phyloP scores from a whole-genome alignment of 92 coral and sea anemone genomes.

The Metridium senile region DNA sequence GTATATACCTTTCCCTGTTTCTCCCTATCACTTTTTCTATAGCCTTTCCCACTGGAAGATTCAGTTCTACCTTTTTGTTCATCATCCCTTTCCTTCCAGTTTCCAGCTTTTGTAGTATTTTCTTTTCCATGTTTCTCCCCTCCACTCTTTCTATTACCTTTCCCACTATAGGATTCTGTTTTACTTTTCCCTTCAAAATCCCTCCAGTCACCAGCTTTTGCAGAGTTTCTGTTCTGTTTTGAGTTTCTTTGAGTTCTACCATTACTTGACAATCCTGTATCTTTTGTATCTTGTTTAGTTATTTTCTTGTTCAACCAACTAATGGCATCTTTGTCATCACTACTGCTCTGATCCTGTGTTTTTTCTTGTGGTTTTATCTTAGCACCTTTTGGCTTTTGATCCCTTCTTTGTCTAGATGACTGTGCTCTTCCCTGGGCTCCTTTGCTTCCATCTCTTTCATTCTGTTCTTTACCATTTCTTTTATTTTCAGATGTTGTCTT shows the following conservation, averaged over 20 bases:
- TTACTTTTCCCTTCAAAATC: background rate
- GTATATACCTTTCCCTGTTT: background rate
- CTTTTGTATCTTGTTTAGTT: conserved; percentile 7
- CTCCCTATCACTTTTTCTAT: background rate
- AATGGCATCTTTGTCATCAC: conserved; percentile 16
- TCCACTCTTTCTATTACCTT: background rate
- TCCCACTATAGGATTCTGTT: background rate
- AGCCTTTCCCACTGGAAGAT: background rate
- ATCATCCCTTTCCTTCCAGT: background rate
- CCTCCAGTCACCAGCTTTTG: background rate
- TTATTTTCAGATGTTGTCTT: background rate
- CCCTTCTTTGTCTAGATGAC: conserved; percentile 15
- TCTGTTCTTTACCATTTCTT: background rate
- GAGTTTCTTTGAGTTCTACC: background rate
- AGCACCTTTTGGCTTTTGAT: background rate
- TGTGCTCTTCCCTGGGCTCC: background rate
- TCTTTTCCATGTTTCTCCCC: background rate
- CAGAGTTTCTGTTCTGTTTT: background rate
- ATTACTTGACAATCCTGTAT: background rate
- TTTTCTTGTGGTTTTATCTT: background rate
- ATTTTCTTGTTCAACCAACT: conserved; percentile 32
- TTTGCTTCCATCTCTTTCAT: background rate
- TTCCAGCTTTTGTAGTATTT: background rate
- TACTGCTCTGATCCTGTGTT: background rate
- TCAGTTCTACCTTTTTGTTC: background rate